Evolutionary conservation across 2,888 invertebrate species (phyloP), one percentile per base, ranked within the genome.

Genomic region (Polietes domitor): DNA sequence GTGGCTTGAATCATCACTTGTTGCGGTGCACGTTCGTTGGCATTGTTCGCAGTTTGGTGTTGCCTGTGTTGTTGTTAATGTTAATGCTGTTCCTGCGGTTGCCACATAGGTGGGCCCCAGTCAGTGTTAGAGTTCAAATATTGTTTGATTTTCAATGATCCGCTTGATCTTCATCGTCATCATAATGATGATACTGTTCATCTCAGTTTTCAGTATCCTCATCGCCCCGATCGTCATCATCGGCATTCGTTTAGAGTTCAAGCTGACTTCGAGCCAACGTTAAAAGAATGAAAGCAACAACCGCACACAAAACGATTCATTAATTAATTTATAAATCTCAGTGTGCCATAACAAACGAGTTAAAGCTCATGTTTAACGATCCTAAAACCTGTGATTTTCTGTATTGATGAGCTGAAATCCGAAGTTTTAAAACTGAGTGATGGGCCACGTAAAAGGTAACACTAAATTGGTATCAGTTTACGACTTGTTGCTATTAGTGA

Each of bases 111-210:
- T 84, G 84, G 84, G 81, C 84, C 84, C 9, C 71, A 81, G 53
- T 28, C 68, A 72, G 76, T 81, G 81, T 81, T 81, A 84, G 75
- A 81, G 84, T 84, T 84, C 84, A 84, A 84, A 84, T 84, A 72
- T 81, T 79, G 76, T 81, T 84, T 79, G 73, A 76, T 79, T 81
- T 84, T 81, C 47, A 68, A 76, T 78, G 73, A 76, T 78, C 75
- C 75, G 17, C 43, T 75, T 72, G 78, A 79, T 61, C 75, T 10
- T 58, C 77, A 41, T 74, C 41, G 76, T 82, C 43, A 74, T 77
- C 53, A 73, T 63, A 41, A 7, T 65, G 47, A 24, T 72, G 77
- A 50, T 41, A 17, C 19, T 74, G 26, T 12, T 55, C 26, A 28
- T 41, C 65, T 17, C 21, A 37, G 24, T 26, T n/a, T n/a, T n/a